These are phyloP conservation scores for Thalassophryne amazonica DNA, from an alignment of 2,797 vertebrate species.

Conservation along the genomic window DNA sequence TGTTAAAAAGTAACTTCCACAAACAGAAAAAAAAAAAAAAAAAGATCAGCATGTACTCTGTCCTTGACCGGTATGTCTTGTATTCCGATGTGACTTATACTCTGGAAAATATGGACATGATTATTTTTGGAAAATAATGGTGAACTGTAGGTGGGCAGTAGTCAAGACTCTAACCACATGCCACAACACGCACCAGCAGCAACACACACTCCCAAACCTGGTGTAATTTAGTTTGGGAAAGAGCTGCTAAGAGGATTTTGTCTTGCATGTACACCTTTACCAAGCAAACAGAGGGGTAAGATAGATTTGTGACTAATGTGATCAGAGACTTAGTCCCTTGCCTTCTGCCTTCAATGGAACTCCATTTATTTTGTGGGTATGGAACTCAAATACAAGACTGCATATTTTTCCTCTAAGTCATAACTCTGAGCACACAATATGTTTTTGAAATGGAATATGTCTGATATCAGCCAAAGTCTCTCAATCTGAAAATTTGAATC, in stretches of 20 bases:
- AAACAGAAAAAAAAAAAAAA: too few species aligned
- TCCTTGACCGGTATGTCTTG: too few species aligned
- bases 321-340: constrained; percentile 54
- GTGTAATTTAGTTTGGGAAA: constrained; percentile 27
- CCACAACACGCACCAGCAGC: too few species aligned
- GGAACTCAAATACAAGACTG: neutral
- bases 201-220: too few species aligned
- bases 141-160: too few species aligned
- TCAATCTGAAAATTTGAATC: constrained; percentile 41
- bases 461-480: constrained; percentile 29
- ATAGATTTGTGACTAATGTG: constrained; percentile 72
- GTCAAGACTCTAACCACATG: too few species aligned
- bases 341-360: constrained; percentile 52
- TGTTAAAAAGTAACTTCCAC: too few species aligned
- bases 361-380: constrained; percentile 40
- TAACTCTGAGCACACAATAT: constrained; percentile 18
- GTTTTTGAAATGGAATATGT: constrained; percentile 37
- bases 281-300: constrained; percentile 34
- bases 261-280: constrained; percentile 58
- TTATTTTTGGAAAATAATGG: too few species aligned
- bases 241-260: constrained; percentile 63
- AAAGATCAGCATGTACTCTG: too few species aligned
- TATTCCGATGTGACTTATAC: too few species aligned
- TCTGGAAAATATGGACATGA: too few species aligned
- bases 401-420: constrained; percentile 1